phyloP scores from a whole-genome alignment of 2,888 invertebrate species.

The Pollenia amentaria region DNA sequence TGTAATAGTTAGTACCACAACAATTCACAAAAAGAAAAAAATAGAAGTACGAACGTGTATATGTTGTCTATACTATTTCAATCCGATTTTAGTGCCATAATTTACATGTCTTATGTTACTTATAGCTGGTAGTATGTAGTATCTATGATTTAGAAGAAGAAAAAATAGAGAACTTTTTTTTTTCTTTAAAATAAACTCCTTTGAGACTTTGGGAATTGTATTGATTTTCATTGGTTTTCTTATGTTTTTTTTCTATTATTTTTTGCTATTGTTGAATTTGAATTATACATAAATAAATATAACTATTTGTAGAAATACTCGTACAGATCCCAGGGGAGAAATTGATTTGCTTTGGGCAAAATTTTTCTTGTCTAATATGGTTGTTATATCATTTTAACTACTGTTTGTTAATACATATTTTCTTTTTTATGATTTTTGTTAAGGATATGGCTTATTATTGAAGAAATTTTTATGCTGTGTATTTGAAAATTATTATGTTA shows the following conservation, averaged over 20 bases:
- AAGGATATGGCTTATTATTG: conserved; percentile 34
- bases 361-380: conserved; percentile 35
- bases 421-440: not conserved
- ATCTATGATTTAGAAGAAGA: conserved; percentile 10
- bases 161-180: conserved; percentile 23
- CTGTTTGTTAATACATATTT: conserved; percentile 48
- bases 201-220: conserved; percentile 54
- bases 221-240: conserved; percentile 46
- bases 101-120: conserved; percentile 65
- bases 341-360: conserved; percentile 27
- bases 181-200: conserved; percentile 27
- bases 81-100: conserved; percentile 62
- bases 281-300: conserved; percentile 30
- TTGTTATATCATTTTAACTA: conserved; percentile 55
- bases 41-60: not conserved
- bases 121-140: not conserved
- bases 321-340: conserved; percentile 43
- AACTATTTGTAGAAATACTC: conserved; percentile 55
- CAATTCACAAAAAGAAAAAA: not conserved
- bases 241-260: not conserved
- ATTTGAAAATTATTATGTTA: conserved; percentile 60
- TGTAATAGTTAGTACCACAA: conserved; percentile 10
- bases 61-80: conserved; percentile 45
- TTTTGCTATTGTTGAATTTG: conserved; percentile 3
- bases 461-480: conserved; percentile 22